Percentiles rank a stretch among this genome's conserved stretches.
Conservation (phyloP, 1,140 invertebrate species). For the Monomorium pharaonis region DNA sequence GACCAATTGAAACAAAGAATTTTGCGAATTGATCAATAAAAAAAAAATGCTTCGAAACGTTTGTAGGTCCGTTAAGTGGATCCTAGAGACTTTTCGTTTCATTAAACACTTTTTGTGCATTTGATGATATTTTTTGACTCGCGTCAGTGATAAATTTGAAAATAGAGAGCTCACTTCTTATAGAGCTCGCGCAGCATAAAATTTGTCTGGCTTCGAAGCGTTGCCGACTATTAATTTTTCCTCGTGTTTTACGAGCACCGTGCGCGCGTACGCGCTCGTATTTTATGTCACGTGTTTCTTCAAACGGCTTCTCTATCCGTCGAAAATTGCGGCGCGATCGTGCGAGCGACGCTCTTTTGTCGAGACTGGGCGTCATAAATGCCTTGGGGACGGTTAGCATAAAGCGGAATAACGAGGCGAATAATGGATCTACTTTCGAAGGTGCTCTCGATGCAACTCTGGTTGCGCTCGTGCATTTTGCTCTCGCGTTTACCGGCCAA, state of each 20-base stretch:
- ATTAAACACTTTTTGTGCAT: not conserved
- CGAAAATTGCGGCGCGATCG: constrained; percentile 28
- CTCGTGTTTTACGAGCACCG: not conserved
- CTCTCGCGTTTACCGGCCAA: constrained; percentile 31
- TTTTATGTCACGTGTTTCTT: constrained; percentile 6
- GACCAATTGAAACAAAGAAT: too few relatives aligned
- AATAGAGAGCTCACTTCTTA: not conserved
- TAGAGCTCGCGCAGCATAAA: not conserved
- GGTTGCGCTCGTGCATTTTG: constrained; percentile 26
- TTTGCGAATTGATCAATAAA: too few relatives aligned
- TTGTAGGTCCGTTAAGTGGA: too few relatives aligned
- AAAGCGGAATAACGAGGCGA: constrained; percentile 60
- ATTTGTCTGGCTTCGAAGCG: not conserved
- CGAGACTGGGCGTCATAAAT: constrained; percentile 10
- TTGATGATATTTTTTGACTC: not conserved
- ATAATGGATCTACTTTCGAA: constrained; percentile 56
- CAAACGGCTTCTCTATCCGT: constrained; percentile 1
- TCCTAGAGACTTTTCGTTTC: too few relatives aligned
- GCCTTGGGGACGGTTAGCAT: constrained; percentile 34
- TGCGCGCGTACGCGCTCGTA: not conserved
- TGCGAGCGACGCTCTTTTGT: not conserved
- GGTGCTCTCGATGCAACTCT: constrained; percentile 16
- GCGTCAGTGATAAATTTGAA: not conserved
- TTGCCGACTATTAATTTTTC: constrained; percentile 8
- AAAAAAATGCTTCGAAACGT: too few relatives aligned